phyloP scores from a whole-genome alignment of 2,113 vertebrate genomes.

The Triplophysa siluroides region DNA sequence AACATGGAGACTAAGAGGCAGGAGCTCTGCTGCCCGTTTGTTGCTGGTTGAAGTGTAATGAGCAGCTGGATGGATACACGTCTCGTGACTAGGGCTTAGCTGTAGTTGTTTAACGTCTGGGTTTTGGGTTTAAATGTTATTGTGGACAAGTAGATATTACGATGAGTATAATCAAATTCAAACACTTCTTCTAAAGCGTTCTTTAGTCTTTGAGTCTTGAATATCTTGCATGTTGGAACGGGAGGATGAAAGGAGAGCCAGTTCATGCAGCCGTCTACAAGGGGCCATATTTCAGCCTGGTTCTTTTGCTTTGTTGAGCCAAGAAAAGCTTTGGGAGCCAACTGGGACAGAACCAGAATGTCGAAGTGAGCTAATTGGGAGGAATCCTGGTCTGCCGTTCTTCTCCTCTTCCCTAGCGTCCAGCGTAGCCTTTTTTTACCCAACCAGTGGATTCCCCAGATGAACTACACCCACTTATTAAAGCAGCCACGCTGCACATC shows the following conservation, averaged over 20 bases:
- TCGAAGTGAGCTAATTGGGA: slow-evolving; percentile 39
- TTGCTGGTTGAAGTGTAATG: slow-evolving; percentile 41
- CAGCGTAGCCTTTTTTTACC: slow-evolving; percentile 32
- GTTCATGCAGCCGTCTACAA: slow-evolving; percentile 8
- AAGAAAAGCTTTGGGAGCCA: slow-evolving; percentile 41
- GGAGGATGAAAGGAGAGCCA: slow-evolving; percentile 36
- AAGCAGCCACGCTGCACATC: slow-evolving; percentile 8
- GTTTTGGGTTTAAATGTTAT: neutral
- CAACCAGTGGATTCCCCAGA: slow-evolving; percentile 30
- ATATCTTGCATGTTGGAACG: slow-evolving; percentile 15
- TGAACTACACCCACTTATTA: slow-evolving; percentile 36
- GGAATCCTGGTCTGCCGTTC: slow-evolving; percentile 33
- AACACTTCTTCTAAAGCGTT: neutral
- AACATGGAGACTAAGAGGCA: slow-evolving; percentile 26
- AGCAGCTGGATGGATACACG: slow-evolving; percentile 24
- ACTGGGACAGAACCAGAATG: slow-evolving; percentile 45
- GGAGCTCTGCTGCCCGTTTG: slow-evolving; percentile 34
- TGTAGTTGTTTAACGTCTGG: neutral
- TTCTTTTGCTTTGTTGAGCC: slow-evolving; percentile 36
- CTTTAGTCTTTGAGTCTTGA: slow-evolving; percentile 3
- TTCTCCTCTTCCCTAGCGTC: slow-evolving; percentile 2
- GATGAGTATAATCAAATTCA: neutral
- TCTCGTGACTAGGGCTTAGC: neutral
- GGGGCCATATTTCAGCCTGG: slow-evolving; percentile 16
- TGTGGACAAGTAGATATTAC: neutral